These are phyloP conservation scores for Pardalotus punctatus DNA, from an alignment of 2,113 vertebrate species.

Conservation along the genomic window DNA sequence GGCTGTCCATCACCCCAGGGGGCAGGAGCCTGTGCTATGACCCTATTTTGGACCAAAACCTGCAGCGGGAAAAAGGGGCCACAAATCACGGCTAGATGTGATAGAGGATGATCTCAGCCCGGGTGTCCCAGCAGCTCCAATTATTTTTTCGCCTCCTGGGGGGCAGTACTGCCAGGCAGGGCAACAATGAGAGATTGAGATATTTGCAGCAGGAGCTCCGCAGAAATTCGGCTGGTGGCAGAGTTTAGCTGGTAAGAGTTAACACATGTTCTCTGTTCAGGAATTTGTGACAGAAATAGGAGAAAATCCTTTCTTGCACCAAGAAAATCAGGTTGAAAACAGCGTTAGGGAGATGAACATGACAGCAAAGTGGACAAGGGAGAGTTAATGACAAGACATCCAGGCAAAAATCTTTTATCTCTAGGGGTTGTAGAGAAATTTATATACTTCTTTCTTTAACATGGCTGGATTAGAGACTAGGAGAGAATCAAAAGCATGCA, in stretches of 20 bases:
- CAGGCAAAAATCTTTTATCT: background rate
- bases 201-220: background rate
- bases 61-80: background rate
- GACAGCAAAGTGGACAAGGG: background rate
- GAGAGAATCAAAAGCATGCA: background rate
- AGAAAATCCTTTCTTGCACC: background rate
- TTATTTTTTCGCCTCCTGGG: background rate
- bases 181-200: background rate
- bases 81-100: background rate
- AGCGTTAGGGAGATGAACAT: background rate
- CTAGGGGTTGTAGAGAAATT: background rate
- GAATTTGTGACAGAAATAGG: background rate
- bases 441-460: background rate
- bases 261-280: background rate
- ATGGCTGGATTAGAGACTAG: background rate
- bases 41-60: background rate
- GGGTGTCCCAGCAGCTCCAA: background rate
- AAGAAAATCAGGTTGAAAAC: background rate
- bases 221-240: background rate
- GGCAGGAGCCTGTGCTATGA: too few relatives aligned
- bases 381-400: background rate
- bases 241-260: background rate
- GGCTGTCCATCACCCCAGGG: background rate
- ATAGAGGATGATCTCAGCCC: background rate
- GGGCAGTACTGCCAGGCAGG: background rate